Percentiles rank a stretch among this genome's conserved stretches.
phyloP scores from a whole-genome alignment of 2,797 vertebrate genomes.

The Pyrrhura leucotis region DNA sequence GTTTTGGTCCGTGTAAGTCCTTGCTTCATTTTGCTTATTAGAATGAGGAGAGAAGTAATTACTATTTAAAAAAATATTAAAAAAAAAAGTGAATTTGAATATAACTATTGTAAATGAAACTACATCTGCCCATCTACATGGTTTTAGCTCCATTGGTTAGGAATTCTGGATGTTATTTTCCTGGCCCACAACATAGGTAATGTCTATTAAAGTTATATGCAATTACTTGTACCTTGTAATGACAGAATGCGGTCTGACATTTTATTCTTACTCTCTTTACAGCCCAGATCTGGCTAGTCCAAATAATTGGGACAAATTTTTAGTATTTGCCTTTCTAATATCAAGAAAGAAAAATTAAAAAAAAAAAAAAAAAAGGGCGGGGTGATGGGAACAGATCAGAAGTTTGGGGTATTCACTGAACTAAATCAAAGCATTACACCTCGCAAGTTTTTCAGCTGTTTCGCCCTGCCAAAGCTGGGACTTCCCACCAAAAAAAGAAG shows the following conservation, averaged over 20 bases:
- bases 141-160: background rate
- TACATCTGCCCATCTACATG: accelerated
- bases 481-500: background rate
- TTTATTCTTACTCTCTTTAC: background rate
- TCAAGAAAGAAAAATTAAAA: background rate
- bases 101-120: background rate
- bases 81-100: background rate
- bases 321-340: background rate
- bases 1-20: background rate
- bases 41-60: background rate
- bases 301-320: background rate
- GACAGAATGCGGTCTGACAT: background rate
- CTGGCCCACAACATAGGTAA: background rate
- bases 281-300: background rate
- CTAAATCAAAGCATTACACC: background rate
- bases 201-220: background rate
- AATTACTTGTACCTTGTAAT: background rate
- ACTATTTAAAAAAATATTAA: background rate
- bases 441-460: background rate
- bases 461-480: background rate
- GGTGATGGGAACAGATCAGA: accelerated
- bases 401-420: background rate
- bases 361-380: accelerated
- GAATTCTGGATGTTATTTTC: background rate
- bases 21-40: background rate